phyloP scores from a whole-genome alignment of 1,140 invertebrate species.

The Oryctes rhinoceros region DNA sequence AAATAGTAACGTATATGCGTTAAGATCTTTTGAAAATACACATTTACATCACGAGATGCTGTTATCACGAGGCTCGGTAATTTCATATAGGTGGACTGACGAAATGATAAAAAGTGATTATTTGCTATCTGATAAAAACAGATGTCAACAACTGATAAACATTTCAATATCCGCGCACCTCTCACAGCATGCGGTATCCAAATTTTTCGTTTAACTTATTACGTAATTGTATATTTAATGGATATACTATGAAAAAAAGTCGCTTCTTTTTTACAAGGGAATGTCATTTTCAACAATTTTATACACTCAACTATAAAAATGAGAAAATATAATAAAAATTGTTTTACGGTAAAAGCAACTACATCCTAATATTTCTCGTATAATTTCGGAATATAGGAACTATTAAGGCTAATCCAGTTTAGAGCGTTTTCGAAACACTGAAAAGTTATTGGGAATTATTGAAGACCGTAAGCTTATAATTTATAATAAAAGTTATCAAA shows the following conservation, averaged over 20 bases:
- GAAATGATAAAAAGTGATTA: slow-evolving; percentile 24
- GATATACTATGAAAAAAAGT: not conserved
- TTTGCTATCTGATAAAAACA: slow-evolving; percentile 28
- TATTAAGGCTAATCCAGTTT: not conserved
- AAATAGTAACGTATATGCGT: not conserved
- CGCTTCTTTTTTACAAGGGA: not conserved
- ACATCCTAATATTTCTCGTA: not conserved
- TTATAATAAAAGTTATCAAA: not conserved
- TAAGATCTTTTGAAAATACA: not conserved
- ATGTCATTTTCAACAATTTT: not conserved
- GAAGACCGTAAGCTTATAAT: not conserved
- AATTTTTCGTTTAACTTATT: not conserved
- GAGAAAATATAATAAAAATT: not conserved
- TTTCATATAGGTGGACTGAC: not conserved
- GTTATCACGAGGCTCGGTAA: not conserved
- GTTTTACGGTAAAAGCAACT: not conserved
- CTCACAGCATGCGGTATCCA: not conserved
- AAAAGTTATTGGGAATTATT: no score
- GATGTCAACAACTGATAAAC: slow-evolving; percentile 24
- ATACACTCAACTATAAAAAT: not conserved
- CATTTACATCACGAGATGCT: not conserved
- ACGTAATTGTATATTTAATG: not conserved
- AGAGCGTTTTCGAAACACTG: not conserved
- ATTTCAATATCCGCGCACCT: slow-evolving; percentile 10
- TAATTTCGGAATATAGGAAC: not conserved